A percentile compares a stretch with the other conserved stretches of the same genome.
These are phyloP conservation scores for Pelobates cultripes DNA, from an alignment of 2,797 vertebrate species.

Conservation along the genomic window DNA sequence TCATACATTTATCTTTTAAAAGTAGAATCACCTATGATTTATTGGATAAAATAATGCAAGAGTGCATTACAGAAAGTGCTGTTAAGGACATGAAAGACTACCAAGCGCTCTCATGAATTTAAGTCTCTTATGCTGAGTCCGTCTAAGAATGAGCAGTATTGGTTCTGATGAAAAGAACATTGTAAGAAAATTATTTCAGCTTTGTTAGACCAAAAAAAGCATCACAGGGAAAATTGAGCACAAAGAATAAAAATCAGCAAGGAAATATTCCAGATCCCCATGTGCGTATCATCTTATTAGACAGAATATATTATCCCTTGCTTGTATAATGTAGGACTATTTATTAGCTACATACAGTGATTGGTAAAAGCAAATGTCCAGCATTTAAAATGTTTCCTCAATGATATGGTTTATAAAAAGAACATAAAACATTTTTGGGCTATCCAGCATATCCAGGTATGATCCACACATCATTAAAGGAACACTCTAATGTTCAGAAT, in stretches of 20 bases:
- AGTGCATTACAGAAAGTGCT: constrained; percentile 19
- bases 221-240: neutral
- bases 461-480: too few species aligned
- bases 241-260: neutral
- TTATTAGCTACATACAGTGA: neutral
- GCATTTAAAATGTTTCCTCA: too few species aligned
- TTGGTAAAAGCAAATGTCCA: too few species aligned
- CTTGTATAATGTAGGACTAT: neutral
- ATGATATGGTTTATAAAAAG: too few species aligned
- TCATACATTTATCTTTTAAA: constrained; percentile 49
- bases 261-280: neutral
- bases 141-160: constrained; percentile 28
- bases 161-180: constrained; percentile 18
- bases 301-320: neutral
- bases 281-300: neutral
- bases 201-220: constrained; percentile 9
- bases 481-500: too few species aligned
- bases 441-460: too few species aligned
- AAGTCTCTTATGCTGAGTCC: neutral
- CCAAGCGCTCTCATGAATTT: constrained; percentile 9
- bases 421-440: too few species aligned
- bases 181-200: constrained; percentile 7
- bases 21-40: constrained; percentile 30
- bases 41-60: constrained; percentile 25
- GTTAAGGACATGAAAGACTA: constrained; percentile 32